phyloP scores from a whole-genome alignment of 1,140 invertebrate genomes.

The Drosophila ogumai region DNA sequence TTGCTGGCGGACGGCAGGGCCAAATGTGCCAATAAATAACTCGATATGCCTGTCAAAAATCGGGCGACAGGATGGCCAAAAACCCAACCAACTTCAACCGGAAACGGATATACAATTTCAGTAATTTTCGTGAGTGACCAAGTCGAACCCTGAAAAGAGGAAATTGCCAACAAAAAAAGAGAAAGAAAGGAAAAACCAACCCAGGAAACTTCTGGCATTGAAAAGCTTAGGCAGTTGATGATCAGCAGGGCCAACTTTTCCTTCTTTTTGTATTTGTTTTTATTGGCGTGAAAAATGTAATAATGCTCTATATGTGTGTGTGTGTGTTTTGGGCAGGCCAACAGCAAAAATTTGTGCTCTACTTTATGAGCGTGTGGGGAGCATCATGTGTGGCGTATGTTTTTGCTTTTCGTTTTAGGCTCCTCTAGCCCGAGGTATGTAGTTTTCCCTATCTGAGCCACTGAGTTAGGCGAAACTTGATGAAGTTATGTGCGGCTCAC shows the following conservation, averaged over 20 bases:
- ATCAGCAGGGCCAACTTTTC: conserved; percentile 47
- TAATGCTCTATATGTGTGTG: conserved; percentile 53
- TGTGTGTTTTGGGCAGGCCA: conserved; percentile 29
- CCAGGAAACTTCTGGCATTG: conserved; percentile 20
- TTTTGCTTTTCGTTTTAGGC: conserved; percentile 12
- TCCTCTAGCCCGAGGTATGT: conserved; percentile 9
- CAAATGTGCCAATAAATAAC: conserved; percentile 58
- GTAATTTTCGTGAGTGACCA: conserved; percentile 78
- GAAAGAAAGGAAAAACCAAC: conserved; percentile 22
- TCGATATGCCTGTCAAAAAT: conserved; percentile 47
- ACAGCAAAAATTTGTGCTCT: conserved; percentile 25
- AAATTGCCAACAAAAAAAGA: conserved; percentile 62
- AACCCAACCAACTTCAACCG: conserved; percentile 54
- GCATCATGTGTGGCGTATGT: conserved; percentile 52
- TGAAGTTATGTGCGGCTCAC: conserved; percentile 64
- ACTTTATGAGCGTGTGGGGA: conserved; percentile 33
- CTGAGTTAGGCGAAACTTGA: conserved; percentile 42
- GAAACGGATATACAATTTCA: conserved; percentile 80
- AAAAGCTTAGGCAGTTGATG: conserved; percentile 59
- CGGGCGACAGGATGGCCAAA: conserved; percentile 22
- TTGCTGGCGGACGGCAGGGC: conserved; percentile 20
- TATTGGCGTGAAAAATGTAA: conserved; percentile 81
- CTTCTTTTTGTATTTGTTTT: conserved; percentile 74
- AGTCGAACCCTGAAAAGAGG: conserved; percentile 43
- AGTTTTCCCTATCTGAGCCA: conserved; percentile 31